Evolutionary conservation across 2,888 invertebrate genomes (phyloP).

Genomic region (Eristalinus sepulchralis): DNA sequence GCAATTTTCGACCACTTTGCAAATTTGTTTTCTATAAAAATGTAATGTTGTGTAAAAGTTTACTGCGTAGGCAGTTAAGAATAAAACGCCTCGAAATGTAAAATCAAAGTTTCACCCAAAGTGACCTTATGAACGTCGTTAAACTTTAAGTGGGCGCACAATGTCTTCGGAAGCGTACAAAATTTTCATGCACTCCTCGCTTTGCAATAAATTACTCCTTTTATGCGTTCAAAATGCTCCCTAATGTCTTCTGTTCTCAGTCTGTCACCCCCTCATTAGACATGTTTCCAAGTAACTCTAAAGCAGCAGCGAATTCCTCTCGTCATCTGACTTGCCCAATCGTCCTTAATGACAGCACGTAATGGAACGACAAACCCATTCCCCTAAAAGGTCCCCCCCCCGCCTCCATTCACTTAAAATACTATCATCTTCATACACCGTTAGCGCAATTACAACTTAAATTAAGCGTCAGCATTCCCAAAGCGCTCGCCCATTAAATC

Average conservation of each 20-base stretch:
- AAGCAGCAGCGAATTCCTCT: not conserved
- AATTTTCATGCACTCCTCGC: not conserved
- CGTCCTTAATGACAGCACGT: not conserved
- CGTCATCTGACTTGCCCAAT: not conserved
- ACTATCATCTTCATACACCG: not conserved
- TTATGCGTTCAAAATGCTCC: not conserved
- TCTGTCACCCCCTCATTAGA: not conserved
- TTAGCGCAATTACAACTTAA: slow-evolving; percentile 6
- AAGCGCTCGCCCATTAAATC: not conserved
- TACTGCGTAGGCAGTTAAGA: too few species aligned
- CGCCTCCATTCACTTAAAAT: not conserved
- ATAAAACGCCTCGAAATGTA: too few species aligned
- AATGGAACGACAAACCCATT: not conserved
- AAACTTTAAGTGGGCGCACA: not conserved
- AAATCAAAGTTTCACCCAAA: not conserved
- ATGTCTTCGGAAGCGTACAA: not conserved
- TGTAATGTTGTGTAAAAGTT: too few species aligned
- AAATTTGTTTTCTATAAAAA: too few species aligned
- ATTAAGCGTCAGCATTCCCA: not conserved
- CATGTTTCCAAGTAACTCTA: not conserved
- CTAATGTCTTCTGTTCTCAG: not conserved
- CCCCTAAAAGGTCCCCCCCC: not conserved
- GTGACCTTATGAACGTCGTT: not conserved
- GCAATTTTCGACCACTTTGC: too few species aligned
- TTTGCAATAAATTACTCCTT: not conserved